Conservation (phyloP, 1,140 invertebrate genomes). For the Caligus rogercresseyi region DNA sequence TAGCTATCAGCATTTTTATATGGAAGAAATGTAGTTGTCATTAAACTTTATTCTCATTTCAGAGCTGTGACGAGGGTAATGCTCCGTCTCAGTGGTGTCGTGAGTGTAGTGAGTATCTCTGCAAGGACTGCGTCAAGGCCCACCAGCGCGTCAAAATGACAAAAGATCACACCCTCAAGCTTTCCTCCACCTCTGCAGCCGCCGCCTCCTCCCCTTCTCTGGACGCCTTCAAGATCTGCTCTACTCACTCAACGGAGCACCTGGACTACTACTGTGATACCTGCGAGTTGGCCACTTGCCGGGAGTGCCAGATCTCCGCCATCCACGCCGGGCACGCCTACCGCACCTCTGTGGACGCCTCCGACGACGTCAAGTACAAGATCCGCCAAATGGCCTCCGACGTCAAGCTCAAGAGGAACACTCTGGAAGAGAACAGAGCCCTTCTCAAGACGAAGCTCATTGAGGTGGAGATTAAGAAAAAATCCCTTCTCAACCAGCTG, state of each 20-base stretch:
- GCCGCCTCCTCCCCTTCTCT: background rate
- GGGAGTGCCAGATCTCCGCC: background rate
- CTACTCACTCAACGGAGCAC: background rate
- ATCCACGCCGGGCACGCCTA: background rate
- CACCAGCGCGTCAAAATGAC: constrained; percentile 48
- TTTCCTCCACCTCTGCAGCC: background rate
- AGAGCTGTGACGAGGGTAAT: constrained; percentile 13
- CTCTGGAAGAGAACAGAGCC: constrained; percentile 10
- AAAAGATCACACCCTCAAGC: constrained; percentile 38
- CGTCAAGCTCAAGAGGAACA: constrained; percentile 5
- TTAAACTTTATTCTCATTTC: too few species aligned
- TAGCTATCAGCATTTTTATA: too few species aligned
- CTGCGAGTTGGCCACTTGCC: constrained; percentile 3
- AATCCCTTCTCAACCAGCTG: background rate
- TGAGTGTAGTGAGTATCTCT: constrained; percentile 56
- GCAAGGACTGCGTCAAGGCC: constrained; percentile 49
- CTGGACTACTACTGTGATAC: constrained; percentile 9
- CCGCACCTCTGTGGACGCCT: background rate
- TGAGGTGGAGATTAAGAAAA: constrained; percentile 9
- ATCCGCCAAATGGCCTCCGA: background rate
- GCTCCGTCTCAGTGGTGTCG: constrained; percentile 33
- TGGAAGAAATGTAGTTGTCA: too few species aligned
- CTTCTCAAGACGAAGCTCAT: constrained; percentile 1
- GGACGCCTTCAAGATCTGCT: background rate
- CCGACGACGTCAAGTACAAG: background rate